These are phyloP conservation scores for Tamias sibiricus DNA, from an alignment of 2,113 vertebrate species.

Conservation along the genomic window DNA sequence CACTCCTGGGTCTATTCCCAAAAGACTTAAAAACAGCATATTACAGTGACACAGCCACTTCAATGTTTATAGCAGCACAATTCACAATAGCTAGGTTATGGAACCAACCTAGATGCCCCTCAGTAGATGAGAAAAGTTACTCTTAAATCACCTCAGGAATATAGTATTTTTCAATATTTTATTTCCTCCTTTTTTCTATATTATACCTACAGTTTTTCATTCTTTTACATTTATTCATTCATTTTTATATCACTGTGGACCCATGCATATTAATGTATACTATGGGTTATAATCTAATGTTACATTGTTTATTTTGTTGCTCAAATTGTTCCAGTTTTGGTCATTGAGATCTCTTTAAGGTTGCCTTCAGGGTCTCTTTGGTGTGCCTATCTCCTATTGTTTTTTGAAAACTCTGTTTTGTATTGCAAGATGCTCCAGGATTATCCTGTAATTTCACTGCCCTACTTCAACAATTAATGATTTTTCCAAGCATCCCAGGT, in stretches of 20 bases:
- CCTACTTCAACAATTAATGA: not conserved
- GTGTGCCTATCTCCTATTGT: accelerated
- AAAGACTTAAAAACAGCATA: too few relatives aligned
- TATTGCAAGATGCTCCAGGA: not conserved
- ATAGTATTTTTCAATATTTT: not conserved
- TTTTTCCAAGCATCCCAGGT: not conserved
- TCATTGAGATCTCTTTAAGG: not conserved
- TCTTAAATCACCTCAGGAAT: not conserved
- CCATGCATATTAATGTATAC: not conserved
- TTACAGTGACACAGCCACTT: too few relatives aligned
- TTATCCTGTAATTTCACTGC: not conserved
- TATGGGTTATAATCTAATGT: not conserved
- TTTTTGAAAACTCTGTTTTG: not conserved
- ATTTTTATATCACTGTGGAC: not conserved
- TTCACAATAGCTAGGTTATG: too few relatives aligned
- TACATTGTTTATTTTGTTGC: not conserved
- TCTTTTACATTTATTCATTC: not conserved
- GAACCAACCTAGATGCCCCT: too few relatives aligned
- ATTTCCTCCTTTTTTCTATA: not conserved
- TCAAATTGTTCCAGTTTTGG: not conserved
- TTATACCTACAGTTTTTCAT: not conserved
- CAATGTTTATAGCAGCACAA: too few relatives aligned
- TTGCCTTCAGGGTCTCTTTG: not conserved
- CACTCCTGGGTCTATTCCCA: too few relatives aligned
- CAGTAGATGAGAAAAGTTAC: not conserved